A percentile compares a stretch with the other conserved stretches of the same genome.
These are phyloP conservation scores for Parotia lawesii DNA, from an alignment of 2,113 vertebrate genomes.

Conservation along the genomic window DNA sequence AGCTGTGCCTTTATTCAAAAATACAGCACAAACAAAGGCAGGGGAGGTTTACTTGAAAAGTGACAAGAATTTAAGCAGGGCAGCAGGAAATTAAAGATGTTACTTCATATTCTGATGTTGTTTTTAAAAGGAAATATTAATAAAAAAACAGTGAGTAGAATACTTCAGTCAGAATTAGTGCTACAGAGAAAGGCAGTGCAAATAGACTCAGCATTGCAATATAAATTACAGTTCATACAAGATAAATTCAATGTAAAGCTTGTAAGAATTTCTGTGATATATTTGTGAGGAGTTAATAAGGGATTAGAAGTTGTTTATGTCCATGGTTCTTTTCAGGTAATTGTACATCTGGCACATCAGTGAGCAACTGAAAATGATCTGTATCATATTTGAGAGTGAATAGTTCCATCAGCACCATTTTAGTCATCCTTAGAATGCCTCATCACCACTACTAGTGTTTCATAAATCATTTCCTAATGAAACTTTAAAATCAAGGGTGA, in stretches of 20 bases:
- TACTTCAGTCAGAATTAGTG: not conserved
- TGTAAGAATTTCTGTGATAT: not conserved
- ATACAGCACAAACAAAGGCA: not conserved
- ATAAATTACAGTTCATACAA: not conserved
- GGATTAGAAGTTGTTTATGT: not conserved
- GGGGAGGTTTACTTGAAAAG: not conserved
- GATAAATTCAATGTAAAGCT: not conserved
- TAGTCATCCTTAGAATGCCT: not conserved
- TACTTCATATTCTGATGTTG: not conserved
- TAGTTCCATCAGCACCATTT: not conserved
- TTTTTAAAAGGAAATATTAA: not conserved
- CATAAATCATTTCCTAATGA: not conserved
- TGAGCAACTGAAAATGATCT: not conserved
- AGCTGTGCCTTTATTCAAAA: not conserved
- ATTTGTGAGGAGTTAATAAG: not conserved
- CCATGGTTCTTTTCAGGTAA: not conserved
- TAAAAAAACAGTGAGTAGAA: not conserved
- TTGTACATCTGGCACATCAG: not conserved
- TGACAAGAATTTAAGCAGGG: not conserved
- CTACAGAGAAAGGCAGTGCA: not conserved
- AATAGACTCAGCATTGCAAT: not conserved
- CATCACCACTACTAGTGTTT: not conserved
- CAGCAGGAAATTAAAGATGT: conserved; percentile 27
- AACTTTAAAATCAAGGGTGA: not conserved
- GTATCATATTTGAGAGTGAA: not conserved